Conservation (phyloP, 2,888 invertebrate species). For the Drosophila ustulata region DNA sequence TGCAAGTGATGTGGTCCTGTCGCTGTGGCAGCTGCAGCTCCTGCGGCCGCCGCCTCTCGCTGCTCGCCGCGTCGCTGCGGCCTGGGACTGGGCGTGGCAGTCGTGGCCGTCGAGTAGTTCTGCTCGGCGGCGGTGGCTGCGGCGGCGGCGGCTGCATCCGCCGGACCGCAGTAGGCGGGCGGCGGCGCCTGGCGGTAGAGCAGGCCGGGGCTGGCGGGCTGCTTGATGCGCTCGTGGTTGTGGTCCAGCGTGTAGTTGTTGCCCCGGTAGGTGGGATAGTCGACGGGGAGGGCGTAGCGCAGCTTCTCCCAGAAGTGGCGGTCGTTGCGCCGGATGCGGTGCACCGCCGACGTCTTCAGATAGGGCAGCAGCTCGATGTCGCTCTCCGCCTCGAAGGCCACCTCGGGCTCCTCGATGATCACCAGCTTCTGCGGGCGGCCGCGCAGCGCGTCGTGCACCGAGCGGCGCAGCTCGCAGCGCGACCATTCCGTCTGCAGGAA, state of each 20-base stretch:
- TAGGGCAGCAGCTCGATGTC: slow-evolving; percentile 96
- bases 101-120: slow-evolving; percentile 88
- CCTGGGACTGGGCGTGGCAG: slow-evolving; percentile 87
- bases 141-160: slow-evolving; percentile 76
- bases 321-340: slow-evolving; percentile 93
- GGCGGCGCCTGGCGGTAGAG: slow-evolving; percentile 85
- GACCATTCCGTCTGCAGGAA: slow-evolving; percentile 98
- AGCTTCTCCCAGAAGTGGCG: slow-evolving; percentile 97
- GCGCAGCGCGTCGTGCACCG: slow-evolving; percentile 94
- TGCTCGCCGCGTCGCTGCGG: slow-evolving; percentile 85
- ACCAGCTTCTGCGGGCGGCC: slow-evolving; percentile 94
- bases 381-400: slow-evolving; percentile 92
- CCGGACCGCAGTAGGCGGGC: slow-evolving; percentile 84
- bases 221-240: slow-evolving; percentile 85
- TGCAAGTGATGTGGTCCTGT: slow-evolving; percentile 74
- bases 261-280: slow-evolving; percentile 90
- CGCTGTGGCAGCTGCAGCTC: slow-evolving; percentile 84
- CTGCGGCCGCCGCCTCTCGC: slow-evolving; percentile 24
- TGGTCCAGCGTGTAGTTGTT: slow-evolving; percentile 93
- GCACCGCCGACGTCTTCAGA: slow-evolving; percentile 91
- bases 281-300: slow-evolving; percentile 93
- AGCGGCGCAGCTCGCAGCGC: slow-evolving; percentile 94
- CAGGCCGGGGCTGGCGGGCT: slow-evolving; percentile 84
- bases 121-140: slow-evolving; percentile 83
- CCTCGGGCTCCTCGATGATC: slow-evolving; percentile 94